phyloP scores from a whole-genome alignment of 2,113 vertebrate genomes.

The Neotragus moschatus region DNA sequence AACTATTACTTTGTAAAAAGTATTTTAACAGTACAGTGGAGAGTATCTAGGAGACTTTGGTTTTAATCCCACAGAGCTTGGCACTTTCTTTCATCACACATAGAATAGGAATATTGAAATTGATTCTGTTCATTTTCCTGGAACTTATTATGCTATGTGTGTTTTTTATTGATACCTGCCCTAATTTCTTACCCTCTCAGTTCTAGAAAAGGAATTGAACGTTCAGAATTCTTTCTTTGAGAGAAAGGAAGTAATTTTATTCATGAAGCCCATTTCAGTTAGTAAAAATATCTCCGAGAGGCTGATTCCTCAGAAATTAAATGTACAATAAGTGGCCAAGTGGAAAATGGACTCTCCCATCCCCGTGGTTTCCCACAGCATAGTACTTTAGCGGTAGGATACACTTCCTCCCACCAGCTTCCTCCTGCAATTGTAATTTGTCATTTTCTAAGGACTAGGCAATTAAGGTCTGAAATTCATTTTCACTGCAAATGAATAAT shows the following conservation, averaged over 20 bases:
- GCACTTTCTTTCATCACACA: not conserved
- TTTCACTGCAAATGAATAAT: conserved; percentile 40
- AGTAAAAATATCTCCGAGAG: not conserved
- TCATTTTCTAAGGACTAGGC: conserved; percentile 36
- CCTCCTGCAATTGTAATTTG: conserved; percentile 13
- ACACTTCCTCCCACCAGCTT: not conserved
- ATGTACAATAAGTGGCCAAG: not conserved
- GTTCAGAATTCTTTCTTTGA: not conserved
- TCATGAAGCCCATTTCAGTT: not conserved
- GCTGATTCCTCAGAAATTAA: not conserved
- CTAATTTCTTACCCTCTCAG: not conserved
- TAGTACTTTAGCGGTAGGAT: not conserved
- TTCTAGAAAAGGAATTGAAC: not conserved
- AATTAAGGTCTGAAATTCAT: conserved; percentile 20
- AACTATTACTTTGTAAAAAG: not conserved
- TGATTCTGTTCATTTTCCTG: not conserved
- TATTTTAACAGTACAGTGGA: not conserved
- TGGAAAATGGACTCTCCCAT: not conserved
- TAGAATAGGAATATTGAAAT: not conserved
- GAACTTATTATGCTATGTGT: not conserved
- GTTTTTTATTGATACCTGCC: not conserved
- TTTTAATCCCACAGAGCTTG: not conserved
- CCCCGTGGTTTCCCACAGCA: not conserved
- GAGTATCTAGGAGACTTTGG: not conserved
- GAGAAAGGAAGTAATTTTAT: not conserved